A percentile compares a stretch with the other conserved stretches of the same genome.
Conservation (phyloP, 1,140 invertebrate species). For the Lasaia peninsularis region DNA sequence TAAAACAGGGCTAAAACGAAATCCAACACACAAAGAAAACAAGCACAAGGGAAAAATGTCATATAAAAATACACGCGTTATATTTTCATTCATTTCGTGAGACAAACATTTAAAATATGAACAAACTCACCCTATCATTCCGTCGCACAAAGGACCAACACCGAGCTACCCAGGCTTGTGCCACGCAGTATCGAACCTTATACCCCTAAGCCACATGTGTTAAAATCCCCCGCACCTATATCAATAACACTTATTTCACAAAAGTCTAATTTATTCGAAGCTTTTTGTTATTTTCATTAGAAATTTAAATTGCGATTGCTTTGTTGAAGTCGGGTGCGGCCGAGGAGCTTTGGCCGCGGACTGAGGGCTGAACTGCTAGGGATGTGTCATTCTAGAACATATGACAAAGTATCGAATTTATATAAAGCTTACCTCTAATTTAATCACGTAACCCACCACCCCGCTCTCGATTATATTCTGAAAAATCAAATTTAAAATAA, state of each 20-base stretch:
- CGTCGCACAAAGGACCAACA: conserved; percentile 47
- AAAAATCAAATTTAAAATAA: not conserved
- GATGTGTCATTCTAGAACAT: conserved; percentile 21
- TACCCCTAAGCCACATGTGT: conserved; percentile 64
- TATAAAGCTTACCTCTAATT: not conserved
- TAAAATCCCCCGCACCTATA: conserved; percentile 38
- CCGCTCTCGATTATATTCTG: no score
- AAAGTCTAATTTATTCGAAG: conserved; percentile 17
- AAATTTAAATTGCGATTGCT: conserved; percentile 2
- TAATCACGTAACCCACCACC: no score
- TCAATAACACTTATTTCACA: conserved; percentile 27
- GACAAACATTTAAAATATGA: conserved; percentile 14
- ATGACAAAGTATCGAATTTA: not conserved
- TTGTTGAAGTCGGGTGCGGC: conserved; percentile 42
- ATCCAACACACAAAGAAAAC: no score
- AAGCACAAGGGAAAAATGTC: no score
- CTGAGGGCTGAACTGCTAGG: conserved; percentile 37
- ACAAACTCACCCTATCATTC: conserved; percentile 59
- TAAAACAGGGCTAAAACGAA: no score
- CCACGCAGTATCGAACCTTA: conserved; percentile 65
- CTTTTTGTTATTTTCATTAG: conserved; percentile 12
- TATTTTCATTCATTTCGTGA: conserved; percentile 5
- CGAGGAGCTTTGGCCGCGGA: conserved; percentile 37
- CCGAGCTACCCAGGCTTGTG: conserved; percentile 63
- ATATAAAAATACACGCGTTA: no score